phyloP scores from a whole-genome alignment of 2,888 invertebrate genomes.

The Aporophyla nigra region DNA sequence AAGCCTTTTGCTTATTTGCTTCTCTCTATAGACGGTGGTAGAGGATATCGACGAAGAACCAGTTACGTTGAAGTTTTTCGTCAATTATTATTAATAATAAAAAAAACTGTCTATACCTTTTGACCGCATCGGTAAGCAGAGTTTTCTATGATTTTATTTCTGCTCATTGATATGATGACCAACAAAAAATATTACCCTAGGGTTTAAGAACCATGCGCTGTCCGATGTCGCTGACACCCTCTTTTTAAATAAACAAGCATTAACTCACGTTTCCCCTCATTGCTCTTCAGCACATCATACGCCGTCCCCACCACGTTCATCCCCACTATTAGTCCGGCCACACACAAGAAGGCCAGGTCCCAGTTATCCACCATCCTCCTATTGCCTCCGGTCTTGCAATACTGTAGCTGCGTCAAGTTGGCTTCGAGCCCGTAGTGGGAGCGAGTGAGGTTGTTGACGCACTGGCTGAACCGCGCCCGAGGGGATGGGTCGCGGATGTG shows the following conservation, averaged over 20 bases:
- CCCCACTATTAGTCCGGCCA: conserved; percentile 62
- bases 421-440: conserved; percentile 67
- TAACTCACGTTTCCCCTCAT: conserved; percentile 67
- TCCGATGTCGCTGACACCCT: too few species aligned
- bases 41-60: too few species aligned
- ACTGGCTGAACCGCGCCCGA: conserved; percentile 70
- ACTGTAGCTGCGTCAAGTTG: conserved; percentile 69
- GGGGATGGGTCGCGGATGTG: conserved; percentile 51
- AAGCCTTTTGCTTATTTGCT: neutral
- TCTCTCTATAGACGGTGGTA: too few species aligned
- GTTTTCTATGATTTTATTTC: too few species aligned
- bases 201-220: too few species aligned
- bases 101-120: too few species aligned
- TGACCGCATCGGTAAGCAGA: too few species aligned
- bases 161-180: too few species aligned
- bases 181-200: too few species aligned
- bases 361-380: conserved; percentile 47
- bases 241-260: neutral
- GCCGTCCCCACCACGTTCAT: conserved; percentile 76
- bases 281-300: conserved; percentile 70
- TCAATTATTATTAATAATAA: too few species aligned
- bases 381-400: conserved; percentile 64
- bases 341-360: conserved; percentile 66
- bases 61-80: too few species aligned
- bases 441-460: conserved; percentile 70